phyloP scores from a whole-genome alignment of 1,140 invertebrate genomes.

The Olivierus martensii region DNA sequence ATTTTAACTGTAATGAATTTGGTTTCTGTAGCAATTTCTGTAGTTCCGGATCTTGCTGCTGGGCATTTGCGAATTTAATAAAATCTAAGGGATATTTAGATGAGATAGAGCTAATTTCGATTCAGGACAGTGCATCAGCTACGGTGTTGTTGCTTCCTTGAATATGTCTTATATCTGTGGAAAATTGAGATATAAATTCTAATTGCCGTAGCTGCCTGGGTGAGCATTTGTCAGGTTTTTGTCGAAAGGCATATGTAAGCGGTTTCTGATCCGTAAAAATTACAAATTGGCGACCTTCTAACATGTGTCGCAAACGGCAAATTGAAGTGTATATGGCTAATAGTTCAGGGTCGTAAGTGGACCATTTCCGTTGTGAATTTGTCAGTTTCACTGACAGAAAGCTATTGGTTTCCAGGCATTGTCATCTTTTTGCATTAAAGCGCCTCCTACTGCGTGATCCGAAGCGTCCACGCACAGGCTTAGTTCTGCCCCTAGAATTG shows the following conservation, averaged over 20 bases:
- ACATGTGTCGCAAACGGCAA: no score
- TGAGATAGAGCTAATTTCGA: not conserved
- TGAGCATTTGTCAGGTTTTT: no score
- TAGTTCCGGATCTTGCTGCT: not conserved
- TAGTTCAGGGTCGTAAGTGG: slow-evolving; percentile 19
- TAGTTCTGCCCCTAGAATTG: slow-evolving; percentile 3
- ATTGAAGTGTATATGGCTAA: no score
- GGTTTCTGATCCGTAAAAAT: slow-evolving; percentile 25
- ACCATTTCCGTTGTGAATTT: slow-evolving; percentile 11
- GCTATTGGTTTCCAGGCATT: no score
- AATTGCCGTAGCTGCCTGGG: no score
- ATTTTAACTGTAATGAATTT: not conserved
- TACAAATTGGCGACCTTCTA: slow-evolving; percentile 21
- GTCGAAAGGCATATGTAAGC: slow-evolving; percentile 19
- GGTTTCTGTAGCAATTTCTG: not conserved
- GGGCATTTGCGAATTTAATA: not conserved
- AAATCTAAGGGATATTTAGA: no score
- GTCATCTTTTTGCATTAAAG: slow-evolving; percentile 7
- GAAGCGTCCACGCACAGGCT: slow-evolving; percentile 3
- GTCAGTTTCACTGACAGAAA: no score
- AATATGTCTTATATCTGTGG: slow-evolving; percentile 27
- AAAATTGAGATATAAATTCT: slow-evolving; percentile 30
- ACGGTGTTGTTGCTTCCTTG: slow-evolving; percentile 23
- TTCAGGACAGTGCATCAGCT: no score
- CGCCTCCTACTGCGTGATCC: no score